phyloP scores from a whole-genome alignment of 1,140 invertebrate species.

The Penaeus vannamei region DNA sequence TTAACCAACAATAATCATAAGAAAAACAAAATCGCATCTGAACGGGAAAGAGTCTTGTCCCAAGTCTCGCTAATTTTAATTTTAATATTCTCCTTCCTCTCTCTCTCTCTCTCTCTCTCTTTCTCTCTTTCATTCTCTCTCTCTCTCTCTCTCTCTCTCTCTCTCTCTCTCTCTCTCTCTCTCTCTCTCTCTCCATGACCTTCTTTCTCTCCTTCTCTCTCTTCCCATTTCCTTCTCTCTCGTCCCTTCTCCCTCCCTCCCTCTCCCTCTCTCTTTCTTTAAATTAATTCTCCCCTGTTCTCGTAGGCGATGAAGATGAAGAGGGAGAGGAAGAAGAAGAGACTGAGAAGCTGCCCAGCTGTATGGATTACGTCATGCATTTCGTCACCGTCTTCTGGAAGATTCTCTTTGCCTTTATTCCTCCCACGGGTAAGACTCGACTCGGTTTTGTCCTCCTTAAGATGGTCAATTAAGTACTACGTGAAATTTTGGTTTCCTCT shows the following conservation, averaged over 20 bases:
- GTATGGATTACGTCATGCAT: constrained; percentile 87
- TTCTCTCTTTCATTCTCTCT: neutral
- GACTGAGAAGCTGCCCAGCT: constrained; percentile 79
- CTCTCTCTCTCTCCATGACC: neutral
- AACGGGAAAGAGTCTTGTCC: neutral
- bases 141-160: no score
- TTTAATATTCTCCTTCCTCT: neutral
- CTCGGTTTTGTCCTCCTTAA: neutral
- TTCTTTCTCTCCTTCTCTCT: no score
- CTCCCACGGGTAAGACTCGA: constrained; percentile 88
- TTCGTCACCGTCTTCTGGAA: constrained; percentile 84
- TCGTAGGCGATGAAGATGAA: constrained; percentile 71
- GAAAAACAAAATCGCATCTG: no score
- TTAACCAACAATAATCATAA: no score
- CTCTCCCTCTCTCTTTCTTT: neutral
- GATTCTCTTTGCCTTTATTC: constrained; percentile 96
- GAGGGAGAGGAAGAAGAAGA: constrained; percentile 79
- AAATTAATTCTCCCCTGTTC: neutral
- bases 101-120: neutral
- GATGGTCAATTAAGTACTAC: neutral
- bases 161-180: no score
- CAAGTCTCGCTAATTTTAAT: neutral
- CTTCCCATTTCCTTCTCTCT: neutral
- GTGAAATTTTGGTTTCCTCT: neutral
- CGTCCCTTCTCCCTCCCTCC: no score